Evolutionary conservation across 2,797 vertebrate genomes (phyloP).

Genomic region (Spinibarbus caldwelli): DNA sequence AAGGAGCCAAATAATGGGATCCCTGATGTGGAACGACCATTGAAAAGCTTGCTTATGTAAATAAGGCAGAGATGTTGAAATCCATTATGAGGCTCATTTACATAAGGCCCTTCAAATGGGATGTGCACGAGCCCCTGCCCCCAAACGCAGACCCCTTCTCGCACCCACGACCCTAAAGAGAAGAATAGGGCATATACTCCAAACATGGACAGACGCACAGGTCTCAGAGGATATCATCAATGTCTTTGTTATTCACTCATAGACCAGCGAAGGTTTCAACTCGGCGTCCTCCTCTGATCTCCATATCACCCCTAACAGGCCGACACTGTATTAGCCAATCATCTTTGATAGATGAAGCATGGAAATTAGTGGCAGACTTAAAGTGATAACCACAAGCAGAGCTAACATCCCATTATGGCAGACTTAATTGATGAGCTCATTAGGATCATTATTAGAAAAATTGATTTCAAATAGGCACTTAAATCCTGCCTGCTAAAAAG

Average conservation of each 20-base stretch:
- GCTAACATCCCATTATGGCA: constrained; percentile 97
- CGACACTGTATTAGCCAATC: constrained; percentile 84
- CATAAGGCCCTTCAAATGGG: constrained; percentile 75
- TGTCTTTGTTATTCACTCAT: constrained; percentile 69
- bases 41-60: constrained; percentile 85
- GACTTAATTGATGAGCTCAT: constrained; percentile 99
- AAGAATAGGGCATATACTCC: constrained; percentile 50
- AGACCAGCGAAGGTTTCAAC: constrained; percentile 69
- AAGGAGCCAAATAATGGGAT: constrained; percentile 77
- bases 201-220: constrained; percentile 25
- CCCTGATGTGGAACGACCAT: constrained; percentile 77
- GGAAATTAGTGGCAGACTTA: constrained; percentile 93
- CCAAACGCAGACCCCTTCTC: background rate
- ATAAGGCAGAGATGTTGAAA: constrained; percentile 80
- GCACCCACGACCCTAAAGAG: constrained; percentile 52
- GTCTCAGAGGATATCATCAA: constrained; percentile 65
- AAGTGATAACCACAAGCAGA: constrained; percentile 90
- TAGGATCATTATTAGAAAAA: constrained; percentile 99
- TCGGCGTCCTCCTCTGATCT: constrained; percentile 77
- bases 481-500: constrained; percentile 88
- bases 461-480: constrained; percentile 99
- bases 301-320: constrained; percentile 88
- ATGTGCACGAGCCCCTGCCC: constrained; percentile 8
- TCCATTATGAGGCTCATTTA: constrained; percentile 87
- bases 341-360: constrained; percentile 92